A percentile compares a stretch with the other conserved stretches of the same genome.
phyloP scores from a whole-genome alignment of 2,113 vertebrate genomes.

The Ophiodon elongatus region DNA sequence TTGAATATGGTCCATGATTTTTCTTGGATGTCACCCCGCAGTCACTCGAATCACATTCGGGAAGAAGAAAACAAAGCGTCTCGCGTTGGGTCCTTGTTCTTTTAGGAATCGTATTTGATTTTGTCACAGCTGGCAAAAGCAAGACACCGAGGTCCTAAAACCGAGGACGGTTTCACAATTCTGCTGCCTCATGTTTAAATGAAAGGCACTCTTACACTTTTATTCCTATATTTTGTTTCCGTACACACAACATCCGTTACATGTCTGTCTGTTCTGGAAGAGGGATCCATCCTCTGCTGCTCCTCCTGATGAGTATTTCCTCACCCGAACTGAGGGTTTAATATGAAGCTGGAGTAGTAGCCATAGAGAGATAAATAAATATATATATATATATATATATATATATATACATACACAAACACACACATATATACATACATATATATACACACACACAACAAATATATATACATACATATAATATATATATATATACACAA shows the following conservation, averaged over 20 bases:
- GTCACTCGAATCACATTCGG: slow-evolving; percentile 9
- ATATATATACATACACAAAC: too few species aligned
- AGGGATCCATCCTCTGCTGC: not conserved
- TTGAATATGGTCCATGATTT: slow-evolving; percentile 52
- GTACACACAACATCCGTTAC: not conserved
- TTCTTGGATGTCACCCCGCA: slow-evolving; percentile 47
- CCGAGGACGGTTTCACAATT: not conserved
- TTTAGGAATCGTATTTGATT: slow-evolving; percentile 5
- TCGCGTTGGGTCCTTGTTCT: not conserved
- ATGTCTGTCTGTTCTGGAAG: not conserved
- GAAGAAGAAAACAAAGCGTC: not conserved
- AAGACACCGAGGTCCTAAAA: not conserved
- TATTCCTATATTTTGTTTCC: not conserved
- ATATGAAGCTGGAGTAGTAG: not conserved
- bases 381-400: too few species aligned
- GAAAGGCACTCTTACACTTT: not conserved
- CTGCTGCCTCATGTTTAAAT: not conserved
- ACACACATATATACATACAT: too few species aligned
- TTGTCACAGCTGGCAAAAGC: slow-evolving; percentile 18
- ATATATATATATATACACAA: too few species aligned
- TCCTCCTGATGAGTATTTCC: not conserved
- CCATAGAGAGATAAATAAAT: not conserved
- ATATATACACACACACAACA: not conserved
- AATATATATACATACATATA: too few species aligned
- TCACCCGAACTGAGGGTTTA: not conserved